Base-by-base conservation (phyloP, 1,140 invertebrate genomes). In the Arion vulgaris region DNA sequence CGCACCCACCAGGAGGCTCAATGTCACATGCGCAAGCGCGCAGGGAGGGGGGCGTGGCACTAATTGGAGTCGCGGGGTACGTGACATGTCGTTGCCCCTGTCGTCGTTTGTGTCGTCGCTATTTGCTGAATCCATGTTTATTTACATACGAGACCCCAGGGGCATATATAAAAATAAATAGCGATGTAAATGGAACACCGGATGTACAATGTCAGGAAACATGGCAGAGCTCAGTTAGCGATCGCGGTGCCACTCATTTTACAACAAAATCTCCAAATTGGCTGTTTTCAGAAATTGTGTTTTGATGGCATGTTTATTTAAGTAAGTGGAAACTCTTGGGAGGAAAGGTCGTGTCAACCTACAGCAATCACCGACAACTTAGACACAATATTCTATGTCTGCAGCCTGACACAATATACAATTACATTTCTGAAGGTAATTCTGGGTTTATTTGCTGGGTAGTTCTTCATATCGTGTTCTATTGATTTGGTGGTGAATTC, bases 21-120 rank as follows among this genome's bases (percentile, higher is more conserved):
- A 45, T 76, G 74, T 76, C 74, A 76, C 45, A 28, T 53, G 49
- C 5, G 9, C 73, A 75, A 75, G 49, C 73, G 49, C 73, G 49
- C 73, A 34, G n/a, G 74, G 45, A 26, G 53, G 74, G 74, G 74
- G 74, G 74, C 74, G 74, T 76, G 74, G 74, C 74, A 76, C 74
- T 76, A 76, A 76, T 76, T 76, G 74, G 74, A 76, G 74, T 76
- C 45, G 72, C 72, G 15, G 72, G 39, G 72, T 74, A 39, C 72
- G n/a, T 28, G 72, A 39, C 39, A 2, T 41, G 38, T 51, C 72
- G 38, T 39, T 15, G 51, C 32, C 13, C 38, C 32, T 76, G 74
- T 76, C 74, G 19, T 57, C 9, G 7, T 32, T 72, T 7, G 23
- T 19, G 45, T 53, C 23, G 45, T 53, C 23, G 74, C 74, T 32